Base-by-base conservation (phyloP, 92 coral and sea anemone genomes). In the Porites evermanni region DNA sequence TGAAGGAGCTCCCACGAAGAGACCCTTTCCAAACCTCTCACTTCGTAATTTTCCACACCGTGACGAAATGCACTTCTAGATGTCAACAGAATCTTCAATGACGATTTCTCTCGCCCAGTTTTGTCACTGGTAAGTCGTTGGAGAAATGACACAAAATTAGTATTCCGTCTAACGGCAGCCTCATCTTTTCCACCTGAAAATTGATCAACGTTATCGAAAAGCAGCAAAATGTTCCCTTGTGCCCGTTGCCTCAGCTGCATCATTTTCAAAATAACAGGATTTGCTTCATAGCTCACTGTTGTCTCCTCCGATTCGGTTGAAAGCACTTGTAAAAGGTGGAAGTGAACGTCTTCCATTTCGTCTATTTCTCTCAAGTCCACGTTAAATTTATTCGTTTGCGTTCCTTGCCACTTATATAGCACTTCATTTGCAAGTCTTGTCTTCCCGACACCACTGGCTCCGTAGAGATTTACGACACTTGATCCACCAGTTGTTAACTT, bases 401-500 rank as follows among this genome's bases (percentile, higher is more conserved):
- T 82, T 19, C 79, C 80, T 18, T 20, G 21, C 74, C 63, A 21
- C 79, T 79, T 12, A 24, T 70, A 23, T 0, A 86, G 68, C 0
- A 84, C 89, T 64, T 84, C 75, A 6, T 44, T 76, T 44, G 96
- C 96, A 5, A 93, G 79, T 8, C 77, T 70, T 1, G 96, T 93
- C 82, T 93, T 93, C 1, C 96, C 96, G 2, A 93, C 90, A 10
- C 95, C 95, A 14, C 87, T 82, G 7, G 68, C 75, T 29, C 95
- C 95, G 58, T 87, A 58, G 20, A 90, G 73, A 17, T 90, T 90
- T 4, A 91, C 59, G 53, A 83, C 75, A 75, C 72, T 53, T 16
- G 84, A 80, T 65, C 32, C 59, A 13, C 71, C 84, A 3, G 67
- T 51, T 2, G 47, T 58, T 24, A 77, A 53, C 56, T 10, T 83